Conservation (phyloP, 2,797 vertebrate genomes). For the Meriones psammophilus region DNA sequence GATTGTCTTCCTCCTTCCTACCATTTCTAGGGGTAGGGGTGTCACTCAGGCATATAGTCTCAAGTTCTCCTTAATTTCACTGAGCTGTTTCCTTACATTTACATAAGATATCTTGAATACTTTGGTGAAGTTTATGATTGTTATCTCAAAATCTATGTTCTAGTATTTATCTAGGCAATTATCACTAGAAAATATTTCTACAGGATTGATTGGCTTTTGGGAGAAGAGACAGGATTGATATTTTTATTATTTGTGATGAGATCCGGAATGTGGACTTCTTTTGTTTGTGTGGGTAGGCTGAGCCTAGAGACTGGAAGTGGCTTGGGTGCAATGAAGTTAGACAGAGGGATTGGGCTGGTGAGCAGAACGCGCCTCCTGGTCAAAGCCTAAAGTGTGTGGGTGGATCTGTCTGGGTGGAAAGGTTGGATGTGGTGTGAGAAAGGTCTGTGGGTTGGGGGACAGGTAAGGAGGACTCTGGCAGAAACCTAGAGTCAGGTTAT, state of each 20-base stretch:
- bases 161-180: neutral
- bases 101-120: neutral
- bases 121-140: neutral
- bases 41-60: neutral
- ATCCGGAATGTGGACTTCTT: neutral
- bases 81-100: neutral
- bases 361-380: neutral
- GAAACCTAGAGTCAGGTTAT: neutral
- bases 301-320: neutral
- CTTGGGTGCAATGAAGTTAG: neutral
- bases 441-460: neutral
- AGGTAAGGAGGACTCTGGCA: neutral
- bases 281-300: neutral
- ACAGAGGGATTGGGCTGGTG: neutral
- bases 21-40: neutral
- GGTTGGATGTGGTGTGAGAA: neutral
- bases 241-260: neutral
- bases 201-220: neutral
- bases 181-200: neutral
- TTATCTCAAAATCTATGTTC: neutral
- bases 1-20: neutral
- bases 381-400: neutral
- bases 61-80: neutral
- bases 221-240: neutral
- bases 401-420: neutral